Evolutionary conservation across 1,140 invertebrate genomes (phyloP).

Genomic region (Melipona quadrifasciata): DNA sequence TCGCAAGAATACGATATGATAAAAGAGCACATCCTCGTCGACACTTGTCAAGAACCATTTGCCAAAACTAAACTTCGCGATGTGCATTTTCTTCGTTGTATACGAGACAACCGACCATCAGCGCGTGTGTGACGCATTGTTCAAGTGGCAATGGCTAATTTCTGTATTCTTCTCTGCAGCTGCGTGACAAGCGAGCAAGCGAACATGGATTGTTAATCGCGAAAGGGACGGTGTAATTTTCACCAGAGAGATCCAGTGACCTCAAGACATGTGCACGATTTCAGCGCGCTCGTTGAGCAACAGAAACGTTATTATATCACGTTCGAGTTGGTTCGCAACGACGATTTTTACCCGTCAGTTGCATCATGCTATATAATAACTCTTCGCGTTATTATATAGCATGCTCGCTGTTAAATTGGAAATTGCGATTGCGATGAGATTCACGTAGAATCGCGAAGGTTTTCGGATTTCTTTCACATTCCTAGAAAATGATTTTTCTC

Average conservation of each 20-base stretch:
- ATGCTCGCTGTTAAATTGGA: not conserved
- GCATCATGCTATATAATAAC: not conserved
- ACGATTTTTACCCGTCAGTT: slow-evolving; percentile 17
- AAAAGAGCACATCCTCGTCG: no score
- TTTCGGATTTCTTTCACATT: no score
- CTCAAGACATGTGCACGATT: not conserved
- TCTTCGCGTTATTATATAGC: not conserved
- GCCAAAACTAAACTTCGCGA: no score
- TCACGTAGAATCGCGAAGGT: not conserved
- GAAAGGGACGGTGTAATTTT: slow-evolving; percentile 21
- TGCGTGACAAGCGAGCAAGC: no score
- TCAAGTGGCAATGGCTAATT: no score
- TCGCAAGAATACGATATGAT: no score
- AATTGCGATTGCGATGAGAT: not conserved
- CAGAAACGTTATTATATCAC: slow-evolving; percentile 22
- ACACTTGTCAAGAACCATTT: no score
- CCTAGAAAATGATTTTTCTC: no score
- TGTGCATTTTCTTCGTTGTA: no score
- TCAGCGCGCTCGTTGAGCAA: slow-evolving; percentile 7
- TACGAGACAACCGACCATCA: no score
- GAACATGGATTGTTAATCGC: not conserved
- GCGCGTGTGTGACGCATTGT: no score
- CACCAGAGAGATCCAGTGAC: not conserved
- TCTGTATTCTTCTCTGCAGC: no score
- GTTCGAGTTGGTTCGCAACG: not conserved